Percentiles rank a stretch among this genome's conserved stretches.
Conservation (phyloP, 1,140 invertebrate genomes). For the Planococcus citri region DNA sequence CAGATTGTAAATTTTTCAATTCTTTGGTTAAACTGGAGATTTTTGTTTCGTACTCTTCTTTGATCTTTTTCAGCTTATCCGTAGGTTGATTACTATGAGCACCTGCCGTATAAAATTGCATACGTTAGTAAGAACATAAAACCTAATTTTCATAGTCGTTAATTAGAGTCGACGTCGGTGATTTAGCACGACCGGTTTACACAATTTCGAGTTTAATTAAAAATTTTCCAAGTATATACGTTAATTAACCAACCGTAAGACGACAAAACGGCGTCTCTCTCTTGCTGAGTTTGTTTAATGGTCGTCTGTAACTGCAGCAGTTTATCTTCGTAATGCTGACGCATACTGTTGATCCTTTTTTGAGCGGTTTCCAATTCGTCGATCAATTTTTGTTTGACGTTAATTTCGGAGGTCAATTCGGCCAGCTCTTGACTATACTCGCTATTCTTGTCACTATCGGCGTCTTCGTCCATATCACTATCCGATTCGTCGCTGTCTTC, state of each 20-base stretch:
- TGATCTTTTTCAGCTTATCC: constrained; percentile 73
- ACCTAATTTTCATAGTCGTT: neutral
- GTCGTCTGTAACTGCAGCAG: constrained; percentile 72
- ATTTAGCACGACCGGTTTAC: neutral
- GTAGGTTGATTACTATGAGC: constrained; percentile 37
- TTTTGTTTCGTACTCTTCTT: constrained; percentile 82
- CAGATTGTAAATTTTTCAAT: constrained; percentile 70
- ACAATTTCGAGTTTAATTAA: too few relatives aligned
- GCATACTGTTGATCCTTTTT: constrained; percentile 64
- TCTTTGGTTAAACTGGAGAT: constrained; percentile 73
- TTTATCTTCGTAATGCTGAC: constrained; percentile 88
- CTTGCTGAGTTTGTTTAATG: constrained; percentile 80
- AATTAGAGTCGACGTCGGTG: neutral
- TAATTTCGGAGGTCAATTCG: constrained; percentile 76
- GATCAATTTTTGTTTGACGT: constrained; percentile 82
- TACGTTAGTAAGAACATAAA: neutral
- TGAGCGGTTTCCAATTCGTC: constrained; percentile 86
- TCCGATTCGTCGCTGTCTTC: constrained; percentile 29
- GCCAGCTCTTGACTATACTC: constrained; percentile 57
- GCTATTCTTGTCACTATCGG: constrained; percentile 37
- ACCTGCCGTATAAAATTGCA: constrained; percentile 19
- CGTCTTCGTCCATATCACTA: constrained; percentile 36
- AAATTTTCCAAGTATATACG: too few relatives aligned
- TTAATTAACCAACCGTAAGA: constrained; percentile 44
- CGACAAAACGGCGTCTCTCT: constrained; percentile 82